Evolutionary conservation across 2,888 invertebrate genomes (phyloP).

Genomic region (Stomorhina lunata): DNA sequence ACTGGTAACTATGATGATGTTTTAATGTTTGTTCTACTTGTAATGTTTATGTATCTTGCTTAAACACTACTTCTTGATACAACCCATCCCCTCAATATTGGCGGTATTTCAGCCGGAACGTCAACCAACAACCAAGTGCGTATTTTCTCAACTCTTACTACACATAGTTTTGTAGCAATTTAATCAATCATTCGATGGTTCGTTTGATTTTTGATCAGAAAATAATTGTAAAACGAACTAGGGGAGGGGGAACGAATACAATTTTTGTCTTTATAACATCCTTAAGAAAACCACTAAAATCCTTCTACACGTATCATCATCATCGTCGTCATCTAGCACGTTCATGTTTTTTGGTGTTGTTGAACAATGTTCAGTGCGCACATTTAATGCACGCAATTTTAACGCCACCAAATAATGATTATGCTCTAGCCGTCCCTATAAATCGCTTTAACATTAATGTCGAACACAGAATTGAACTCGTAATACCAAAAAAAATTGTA

Average conservation of each 20-base stretch:
- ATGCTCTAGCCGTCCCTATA: constrained; percentile 18
- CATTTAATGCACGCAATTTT: constrained; percentile 68
- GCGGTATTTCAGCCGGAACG: not conserved
- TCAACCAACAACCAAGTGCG: not conserved
- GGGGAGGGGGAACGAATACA: constrained; percentile 9
- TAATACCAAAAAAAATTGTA: constrained; percentile 1
- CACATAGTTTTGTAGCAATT: constrained; percentile 50
- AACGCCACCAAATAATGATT: constrained; percentile 64
- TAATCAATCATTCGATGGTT: constrained; percentile 62
- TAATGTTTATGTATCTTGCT: constrained; percentile 32
- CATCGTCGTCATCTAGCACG: not conserved
- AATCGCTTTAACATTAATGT: constrained; percentile 12
- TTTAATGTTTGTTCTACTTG: constrained; percentile 58
- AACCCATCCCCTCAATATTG: no score
- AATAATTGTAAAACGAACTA: constrained; percentile 37
- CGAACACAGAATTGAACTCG: constrained; percentile 16
- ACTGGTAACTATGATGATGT: constrained; percentile 52
- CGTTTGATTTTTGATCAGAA: constrained; percentile 37
- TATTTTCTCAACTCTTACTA: constrained; percentile 28
- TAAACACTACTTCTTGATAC: not conserved
- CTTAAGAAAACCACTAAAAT: not conserved
- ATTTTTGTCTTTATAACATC: no score
- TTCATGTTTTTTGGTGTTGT: constrained; percentile 51
- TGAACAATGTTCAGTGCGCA: constrained; percentile 59
- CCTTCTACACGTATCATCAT: not conserved